A percentile compares a stretch with the other conserved stretches of the same genome.
Conservation (phyloP, 2,113 vertebrate species). For the cattle (Bos taurus) region DNA sequence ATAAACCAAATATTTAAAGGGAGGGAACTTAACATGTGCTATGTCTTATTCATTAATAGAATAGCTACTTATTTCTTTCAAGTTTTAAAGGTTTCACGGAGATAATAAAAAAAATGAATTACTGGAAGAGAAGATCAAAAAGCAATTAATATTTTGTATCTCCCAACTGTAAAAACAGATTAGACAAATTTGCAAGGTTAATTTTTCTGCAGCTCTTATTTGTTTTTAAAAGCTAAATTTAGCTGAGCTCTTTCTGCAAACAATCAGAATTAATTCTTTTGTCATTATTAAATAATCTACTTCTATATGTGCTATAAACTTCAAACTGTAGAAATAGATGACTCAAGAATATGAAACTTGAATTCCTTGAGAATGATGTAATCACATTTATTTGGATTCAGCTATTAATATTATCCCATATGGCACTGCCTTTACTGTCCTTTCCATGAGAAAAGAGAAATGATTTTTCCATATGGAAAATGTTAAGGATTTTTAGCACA, state of each 20-base stretch:
- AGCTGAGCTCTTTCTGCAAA: background rate
- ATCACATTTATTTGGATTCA: background rate
- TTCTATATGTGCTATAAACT: background rate
- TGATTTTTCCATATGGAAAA: background rate
- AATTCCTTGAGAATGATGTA: background rate
- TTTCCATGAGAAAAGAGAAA: slow-evolving; percentile 19
- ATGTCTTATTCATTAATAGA: background rate
- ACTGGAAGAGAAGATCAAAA: background rate
- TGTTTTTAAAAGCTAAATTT: slow-evolving; percentile 26
- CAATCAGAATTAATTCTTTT: slow-evolving; percentile 1
- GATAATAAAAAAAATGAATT: background rate
- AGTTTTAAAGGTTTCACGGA: background rate
- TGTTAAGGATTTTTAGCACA: background rate
- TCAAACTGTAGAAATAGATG: background rate
- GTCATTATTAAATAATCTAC: background rate
- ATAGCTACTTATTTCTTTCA: background rate
- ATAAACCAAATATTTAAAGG: background rate
- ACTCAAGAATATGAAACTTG: background rate
- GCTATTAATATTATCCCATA: background rate
- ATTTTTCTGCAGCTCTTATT: background rate
- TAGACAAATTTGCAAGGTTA: background rate
- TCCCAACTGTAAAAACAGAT: background rate
- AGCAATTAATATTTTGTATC: background rate
- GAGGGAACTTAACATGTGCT: background rate
- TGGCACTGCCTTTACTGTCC: background rate